Base-by-base conservation (phyloP, 92 coral and sea anemone species). In the Desmophyllum pertusum region DNA sequence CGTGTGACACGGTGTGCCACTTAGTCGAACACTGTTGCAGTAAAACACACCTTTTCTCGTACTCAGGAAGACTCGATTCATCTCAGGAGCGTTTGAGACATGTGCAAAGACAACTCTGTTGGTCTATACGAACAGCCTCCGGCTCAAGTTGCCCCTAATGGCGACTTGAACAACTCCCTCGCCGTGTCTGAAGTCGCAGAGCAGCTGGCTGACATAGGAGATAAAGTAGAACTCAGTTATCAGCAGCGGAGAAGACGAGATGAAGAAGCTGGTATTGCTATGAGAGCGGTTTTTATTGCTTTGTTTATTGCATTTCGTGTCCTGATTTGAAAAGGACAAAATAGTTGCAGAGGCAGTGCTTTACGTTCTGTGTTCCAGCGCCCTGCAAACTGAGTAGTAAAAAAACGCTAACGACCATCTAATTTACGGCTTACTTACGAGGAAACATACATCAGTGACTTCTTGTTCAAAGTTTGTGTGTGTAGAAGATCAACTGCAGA, bases 161-260 rank as follows among this genome's bases (percentile, higher is more conserved):
- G 90, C 89, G 91, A 87, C 29, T 62, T 79, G 65, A 86, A 88
- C 73, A 90, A 86, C 88, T 70, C 91, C 57, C 74, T 87, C 27
- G 73, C 75, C 29, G 89, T 91, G 13, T 91, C 98, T 3, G 91
- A 94, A 67, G 93, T 94, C 25, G 95, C 98, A 3, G 90, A 89
- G 53, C 95, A 92, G 87, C 91, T 94, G 68, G 95, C 95, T 4
- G 95, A 94, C 68, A 91, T 94, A 31, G 98, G 98, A 6, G 98
- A 94, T 73, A 91, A 92, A 84, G 85, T 94, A 46, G 92, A 94
- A 83, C 84, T 87, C 38, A 85, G 90, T 36, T 92, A 94, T 79
- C 94, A 87, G 48, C 89, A 89, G 45, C 81, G 52, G 71, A 92
- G 72, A 73, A 84, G 88, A 42, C 72, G 90, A 33, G 83, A 75